A percentile compares a stretch with the other conserved stretches of the same genome.
phyloP scores from a whole-genome alignment of 2,888 invertebrate genomes.

The Pteria penguin region DNA sequence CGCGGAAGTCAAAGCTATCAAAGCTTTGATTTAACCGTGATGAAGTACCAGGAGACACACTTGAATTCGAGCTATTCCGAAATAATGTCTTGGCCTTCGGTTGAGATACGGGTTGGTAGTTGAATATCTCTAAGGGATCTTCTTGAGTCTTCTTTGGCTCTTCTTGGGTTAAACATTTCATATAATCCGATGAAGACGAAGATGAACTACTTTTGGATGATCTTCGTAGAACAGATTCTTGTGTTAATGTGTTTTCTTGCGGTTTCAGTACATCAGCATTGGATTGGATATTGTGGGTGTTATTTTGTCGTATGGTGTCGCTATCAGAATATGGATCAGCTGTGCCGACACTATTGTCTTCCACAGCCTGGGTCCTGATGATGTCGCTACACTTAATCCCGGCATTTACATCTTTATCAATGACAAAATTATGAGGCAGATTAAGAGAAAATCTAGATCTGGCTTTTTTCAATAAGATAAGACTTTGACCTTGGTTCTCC shows the following conservation, averaged over 20 bases:
- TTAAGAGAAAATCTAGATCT: conserved; percentile 15
- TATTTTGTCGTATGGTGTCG: not conserved
- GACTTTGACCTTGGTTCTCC: conserved; percentile 9
- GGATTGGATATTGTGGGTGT: not conserved
- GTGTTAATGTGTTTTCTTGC: not conserved
- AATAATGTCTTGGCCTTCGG: not conserved
- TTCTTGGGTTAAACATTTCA: not conserved
- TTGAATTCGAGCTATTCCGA: not conserved
- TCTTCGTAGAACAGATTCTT: not conserved
- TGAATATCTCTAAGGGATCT: not conserved
- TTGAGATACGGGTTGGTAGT: not conserved
- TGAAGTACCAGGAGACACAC: not conserved
- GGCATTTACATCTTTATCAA: conserved; percentile 20
- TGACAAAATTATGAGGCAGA: conserved; percentile 1
- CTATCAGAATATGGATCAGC: not conserved
- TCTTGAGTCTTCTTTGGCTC: not conserved
- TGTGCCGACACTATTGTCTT: not conserved
- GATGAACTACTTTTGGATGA: not conserved
- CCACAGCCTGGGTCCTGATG: too few species aligned
- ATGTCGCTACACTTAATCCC: not conserved
- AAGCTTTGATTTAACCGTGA: not conserved
- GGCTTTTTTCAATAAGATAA: conserved; percentile 12
- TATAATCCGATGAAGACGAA: not conserved
- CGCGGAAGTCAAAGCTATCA: not conserved
- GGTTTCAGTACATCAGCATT: not conserved